A percentile compares a stretch with the other conserved stretches of the same genome.
These are phyloP conservation scores for Hyaena hyaena DNA, from an alignment of 2,113 vertebrate genomes.

Conservation along the genomic window DNA sequence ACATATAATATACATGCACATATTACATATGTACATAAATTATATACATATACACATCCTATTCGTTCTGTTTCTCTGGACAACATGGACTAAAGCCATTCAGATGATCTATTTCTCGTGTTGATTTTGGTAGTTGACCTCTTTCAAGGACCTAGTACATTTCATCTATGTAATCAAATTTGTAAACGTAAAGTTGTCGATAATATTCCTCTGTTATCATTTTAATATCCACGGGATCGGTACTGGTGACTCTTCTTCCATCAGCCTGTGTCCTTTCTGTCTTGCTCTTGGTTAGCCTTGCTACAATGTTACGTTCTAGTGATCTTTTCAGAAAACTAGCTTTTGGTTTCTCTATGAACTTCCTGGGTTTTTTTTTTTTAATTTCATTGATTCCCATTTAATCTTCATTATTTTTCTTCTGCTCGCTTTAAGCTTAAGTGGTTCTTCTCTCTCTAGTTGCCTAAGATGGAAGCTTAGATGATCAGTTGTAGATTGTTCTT, in stretches of 20 bases:
- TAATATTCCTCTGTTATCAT: neutral
- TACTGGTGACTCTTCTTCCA: neutral
- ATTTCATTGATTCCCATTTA: neutral
- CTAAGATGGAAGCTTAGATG: neutral
- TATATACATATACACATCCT: neutral
- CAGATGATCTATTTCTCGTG: neutral
- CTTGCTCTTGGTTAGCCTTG: neutral
- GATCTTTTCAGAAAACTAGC: neutral
- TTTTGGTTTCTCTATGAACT: conserved; percentile 6
- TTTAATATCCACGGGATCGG: neutral
- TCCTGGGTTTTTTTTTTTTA: neutral
- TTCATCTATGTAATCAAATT: neutral
- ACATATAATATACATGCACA: neutral
- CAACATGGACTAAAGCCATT: neutral
- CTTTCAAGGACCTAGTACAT: conserved; percentile 13
- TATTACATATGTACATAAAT: neutral
- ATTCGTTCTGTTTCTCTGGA: neutral
- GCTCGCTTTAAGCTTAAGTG: neutral
- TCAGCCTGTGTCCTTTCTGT: neutral
- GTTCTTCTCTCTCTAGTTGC: neutral
- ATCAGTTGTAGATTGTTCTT: neutral
- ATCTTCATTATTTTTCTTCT: neutral
- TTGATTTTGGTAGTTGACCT: neutral
- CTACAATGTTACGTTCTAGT: neutral
- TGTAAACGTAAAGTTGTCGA: neutral